Conservation (phyloP, 2,113 vertebrate genomes). For the Puffinus mauretanicus region DNA sequence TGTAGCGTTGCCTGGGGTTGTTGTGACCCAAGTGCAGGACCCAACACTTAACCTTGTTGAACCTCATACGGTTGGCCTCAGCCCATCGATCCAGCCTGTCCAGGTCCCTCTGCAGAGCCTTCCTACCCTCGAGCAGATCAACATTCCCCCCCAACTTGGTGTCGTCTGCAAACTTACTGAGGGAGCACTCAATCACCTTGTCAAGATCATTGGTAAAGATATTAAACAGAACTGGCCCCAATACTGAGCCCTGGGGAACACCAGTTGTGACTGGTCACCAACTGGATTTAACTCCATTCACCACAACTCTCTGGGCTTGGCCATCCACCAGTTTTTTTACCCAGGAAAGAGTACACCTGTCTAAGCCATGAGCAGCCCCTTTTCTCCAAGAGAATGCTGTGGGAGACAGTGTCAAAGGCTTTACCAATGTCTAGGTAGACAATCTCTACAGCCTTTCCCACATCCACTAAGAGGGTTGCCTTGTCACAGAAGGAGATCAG, state of each 20-base stretch:
- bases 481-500: background rate
- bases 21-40: no score
- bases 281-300: background rate
- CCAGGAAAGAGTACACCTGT: fast-evolving
- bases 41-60: no score
- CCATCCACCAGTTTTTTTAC: background rate
- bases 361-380: background rate
- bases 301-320: background rate
- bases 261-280: background rate
- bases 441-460: background rate
- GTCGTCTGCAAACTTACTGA: background rate
- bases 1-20: no score
- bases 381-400: background rate
- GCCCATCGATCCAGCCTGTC: no score
- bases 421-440: background rate
- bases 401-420: background rate
- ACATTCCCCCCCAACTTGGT: no score
- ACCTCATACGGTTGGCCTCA: no score
- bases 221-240: background rate
- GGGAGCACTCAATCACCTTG: background rate
- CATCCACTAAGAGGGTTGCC: background rate
- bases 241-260: background rate
- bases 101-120: no score
- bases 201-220: background rate
- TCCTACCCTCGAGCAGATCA: no score